Evolutionary conservation across 2,888 invertebrate species (phyloP), one percentile per base, ranked within the genome.

Genomic region (Phengaris arion): DNA sequence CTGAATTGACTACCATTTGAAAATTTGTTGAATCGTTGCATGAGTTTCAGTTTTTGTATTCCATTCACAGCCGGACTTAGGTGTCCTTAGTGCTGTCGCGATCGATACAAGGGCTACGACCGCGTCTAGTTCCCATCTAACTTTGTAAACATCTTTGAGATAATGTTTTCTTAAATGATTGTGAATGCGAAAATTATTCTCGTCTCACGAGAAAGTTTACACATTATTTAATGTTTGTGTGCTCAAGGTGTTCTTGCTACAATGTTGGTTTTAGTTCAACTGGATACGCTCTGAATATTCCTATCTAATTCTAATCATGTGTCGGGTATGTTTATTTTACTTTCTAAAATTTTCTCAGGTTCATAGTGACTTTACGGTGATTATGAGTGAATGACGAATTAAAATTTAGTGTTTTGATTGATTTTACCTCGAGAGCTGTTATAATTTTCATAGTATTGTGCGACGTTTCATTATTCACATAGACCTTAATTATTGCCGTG

Each of bases 31-130:
- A 64, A 22, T 59, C 59, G 1, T 59, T 15, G 35, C 35, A 64
- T 35, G 35, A 45, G 64, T 35, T 45, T 35, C 12, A 64, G 64
- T 64, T 64, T 35, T 64, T 12, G 13, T 64, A 35, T 64, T 64
- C 64, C 64, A 64, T 64, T 35, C 64, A 64, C 12, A 64, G 13
- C 64, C 35, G 64, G 64, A 64, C 35, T 45, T 64, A 64, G 64
- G 72, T 72, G 72, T 35, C 54, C 72, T 72, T 52, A 12, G 70
- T 22, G 70, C 10, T 70, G 70, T 22, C 22, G n/a, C 51, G 72
- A 72, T 72, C 72, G 54, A 72, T 72, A 72, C 72, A 54, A 72
- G 72, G 72, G 72, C 72, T 72, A 72, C 72, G 72, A 72, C 72
- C 72, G 52, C 72, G 72, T 72, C 54, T 72, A 52, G 35, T 52